phyloP scores from a whole-genome alignment of 2,797 vertebrate genomes.

The Galagoides demidoff region DNA sequence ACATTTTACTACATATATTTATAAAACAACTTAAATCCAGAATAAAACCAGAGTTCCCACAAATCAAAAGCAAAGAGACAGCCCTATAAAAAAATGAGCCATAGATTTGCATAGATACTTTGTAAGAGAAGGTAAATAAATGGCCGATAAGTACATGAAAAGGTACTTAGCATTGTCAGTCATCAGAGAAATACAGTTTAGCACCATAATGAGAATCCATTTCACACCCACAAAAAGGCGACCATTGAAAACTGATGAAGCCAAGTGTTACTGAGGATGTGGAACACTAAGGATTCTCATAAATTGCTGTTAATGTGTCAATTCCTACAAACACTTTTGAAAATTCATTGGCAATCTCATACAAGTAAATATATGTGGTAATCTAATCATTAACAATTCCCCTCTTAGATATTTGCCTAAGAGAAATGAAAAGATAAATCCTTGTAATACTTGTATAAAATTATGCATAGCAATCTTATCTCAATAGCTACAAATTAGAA shows the following conservation, averaged over 20 bases:
- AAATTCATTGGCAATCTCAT: background rate
- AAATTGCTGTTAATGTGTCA: background rate
- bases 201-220: no score
- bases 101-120: background rate
- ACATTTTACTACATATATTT: background rate
- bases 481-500: background rate
- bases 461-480: background rate
- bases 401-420: background rate
- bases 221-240: background rate
- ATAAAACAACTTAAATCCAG: background rate
- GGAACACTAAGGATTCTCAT: background rate
- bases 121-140: background rate
- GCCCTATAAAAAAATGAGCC: background rate
- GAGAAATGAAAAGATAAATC: background rate
- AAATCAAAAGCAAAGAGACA: slow-evolving; percentile 1
- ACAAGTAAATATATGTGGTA: background rate
- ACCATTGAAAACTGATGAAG: background rate
- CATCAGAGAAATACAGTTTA: background rate
- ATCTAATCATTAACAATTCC: background rate
- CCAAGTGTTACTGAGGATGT: background rate
- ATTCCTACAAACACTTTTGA: background rate
- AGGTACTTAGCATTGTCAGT: background rate
- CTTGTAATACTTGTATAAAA: background rate
- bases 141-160: background rate
- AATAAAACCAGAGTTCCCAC: background rate